phyloP scores from a whole-genome alignment of 2,888 invertebrate genomes.

The Tortrix viridana region DNA sequence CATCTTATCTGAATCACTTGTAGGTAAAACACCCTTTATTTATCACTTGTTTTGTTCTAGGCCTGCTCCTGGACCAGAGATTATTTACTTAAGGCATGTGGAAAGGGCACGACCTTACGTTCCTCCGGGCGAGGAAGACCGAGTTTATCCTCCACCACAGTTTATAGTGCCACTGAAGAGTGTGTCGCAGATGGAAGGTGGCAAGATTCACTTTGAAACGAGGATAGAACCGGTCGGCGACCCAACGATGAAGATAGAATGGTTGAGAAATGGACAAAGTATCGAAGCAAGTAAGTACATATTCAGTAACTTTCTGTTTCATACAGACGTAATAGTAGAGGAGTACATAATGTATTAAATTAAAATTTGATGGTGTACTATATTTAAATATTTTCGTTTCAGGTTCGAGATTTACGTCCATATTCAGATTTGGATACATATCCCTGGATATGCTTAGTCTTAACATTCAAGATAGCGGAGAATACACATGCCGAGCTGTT shows the following conservation, averaged over 20 bases:
- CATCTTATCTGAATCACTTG: not conserved
- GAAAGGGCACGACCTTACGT: conserved; percentile 94
- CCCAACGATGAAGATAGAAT: conserved; percentile 97
- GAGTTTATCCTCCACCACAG: conserved; percentile 94
- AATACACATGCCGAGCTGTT: conserved; percentile 94
- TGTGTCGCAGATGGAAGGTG: conserved; percentile 93
- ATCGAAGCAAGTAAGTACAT: conserved; percentile 93
- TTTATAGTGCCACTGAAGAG: conserved; percentile 95
- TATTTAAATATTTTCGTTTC: conserved; percentile 45
- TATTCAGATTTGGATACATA: conserved; percentile 99
- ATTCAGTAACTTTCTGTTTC: not conserved
- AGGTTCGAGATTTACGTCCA: conserved; percentile 98
- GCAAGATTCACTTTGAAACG: conserved; percentile 98
- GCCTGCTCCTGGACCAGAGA: conserved; percentile 95
- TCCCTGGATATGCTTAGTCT: conserved; percentile 95
- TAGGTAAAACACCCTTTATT: not conserved
- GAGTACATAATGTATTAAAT: too few species aligned
- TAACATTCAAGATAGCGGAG: conserved; percentile 93
- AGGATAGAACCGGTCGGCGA: conserved; percentile 98
- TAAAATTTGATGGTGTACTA: too few species aligned
- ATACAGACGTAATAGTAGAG: too few species aligned
- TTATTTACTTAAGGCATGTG: conserved; percentile 96
- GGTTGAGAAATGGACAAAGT: conserved; percentile 96
- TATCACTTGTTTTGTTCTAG: conserved; percentile 69
- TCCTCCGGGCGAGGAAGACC: conserved; percentile 93